Base-by-base conservation (phyloP, 2,888 invertebrate species). In the Brachyptera putata region DNA sequence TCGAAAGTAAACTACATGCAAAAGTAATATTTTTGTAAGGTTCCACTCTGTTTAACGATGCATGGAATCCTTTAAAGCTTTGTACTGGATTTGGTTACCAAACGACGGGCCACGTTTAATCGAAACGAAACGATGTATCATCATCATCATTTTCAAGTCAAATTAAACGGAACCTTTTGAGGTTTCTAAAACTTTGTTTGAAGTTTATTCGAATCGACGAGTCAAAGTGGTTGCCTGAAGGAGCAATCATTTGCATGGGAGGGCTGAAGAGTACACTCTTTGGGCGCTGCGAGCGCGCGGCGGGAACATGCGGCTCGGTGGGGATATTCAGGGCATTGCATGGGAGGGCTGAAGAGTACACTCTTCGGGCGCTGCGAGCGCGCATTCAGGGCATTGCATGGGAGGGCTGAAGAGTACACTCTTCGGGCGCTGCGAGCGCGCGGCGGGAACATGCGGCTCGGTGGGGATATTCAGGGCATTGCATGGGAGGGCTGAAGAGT, bases 131-230 rank as follows among this genome's bases (percentile, higher is more conserved):
- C 46, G 46, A 24, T 24, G 11, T 43, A 46, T 46, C 24, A 46
- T 16, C 16, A 41, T 16, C 46, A 24, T 21, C 62, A 62, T 62
- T 57, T 62, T 62, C 62, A 62, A 60, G 62, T 60, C 62, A 62
- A 62, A 62, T 62, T 62, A 62, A 60, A 46, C 60, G 46, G 46
- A 46, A 46, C 55, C 58, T 61, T 61, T 61, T 61, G 61, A 62
- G 62, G 62, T 60, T 62, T 60, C 57, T 41, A 39, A 48, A 57
- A 50, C 50, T 46, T 46, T 57, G 61, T 61, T 61, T 61, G 61
- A 61, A 61, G 61, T 61, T 50, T 61, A 24, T 46, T 46, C 46
- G 24, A 21, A 24, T 30, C 11, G 7, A 11, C 30, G 30, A 46
- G 21, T 24, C 46, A 41, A 41, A 41, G 41, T 16, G 41, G 9